A percentile compares a stretch with the other conserved stretches of the same genome.
These are phyloP conservation scores for Taphrorychus bicolor DNA, from an alignment of 2,888 invertebrate species.

Conservation along the genomic window DNA sequence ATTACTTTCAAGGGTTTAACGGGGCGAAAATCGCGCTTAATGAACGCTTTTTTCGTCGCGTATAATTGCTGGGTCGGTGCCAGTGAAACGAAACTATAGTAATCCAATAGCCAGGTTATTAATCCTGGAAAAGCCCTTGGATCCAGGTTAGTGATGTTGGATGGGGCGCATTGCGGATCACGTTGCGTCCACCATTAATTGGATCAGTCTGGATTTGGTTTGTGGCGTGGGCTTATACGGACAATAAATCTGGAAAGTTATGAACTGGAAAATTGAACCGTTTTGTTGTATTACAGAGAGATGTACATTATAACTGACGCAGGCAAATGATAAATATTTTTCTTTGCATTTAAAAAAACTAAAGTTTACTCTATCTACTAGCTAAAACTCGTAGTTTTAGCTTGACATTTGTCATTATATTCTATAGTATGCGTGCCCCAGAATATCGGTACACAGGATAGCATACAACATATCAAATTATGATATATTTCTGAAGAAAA, in stretches of 20 bases:
- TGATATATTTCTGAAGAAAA: no score
- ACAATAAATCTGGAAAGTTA: constrained; percentile 6
- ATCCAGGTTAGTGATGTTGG: constrained; percentile 4
- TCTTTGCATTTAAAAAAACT: no score
- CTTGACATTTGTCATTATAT: no score
- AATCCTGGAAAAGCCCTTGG: constrained; percentile 7
- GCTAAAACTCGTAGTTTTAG: no score
- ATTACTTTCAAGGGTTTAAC: constrained; percentile 19
- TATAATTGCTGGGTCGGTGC: not conserved
- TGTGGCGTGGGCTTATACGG: not conserved
- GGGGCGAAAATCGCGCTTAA: constrained; percentile 4
- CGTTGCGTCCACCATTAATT: constrained; percentile 10
- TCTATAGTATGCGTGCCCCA: no score
- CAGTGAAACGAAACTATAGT: constrained; percentile 4
- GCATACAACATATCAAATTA: no score
- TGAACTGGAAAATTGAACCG: constrained; percentile 3
- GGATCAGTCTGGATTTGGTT: constrained; percentile 3
- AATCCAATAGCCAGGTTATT: constrained; percentile 8
- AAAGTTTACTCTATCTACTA: no score
- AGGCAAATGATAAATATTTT: no score
- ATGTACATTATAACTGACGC: no score
- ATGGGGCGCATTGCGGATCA: constrained; percentile 11
- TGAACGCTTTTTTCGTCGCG: constrained; percentile 6
- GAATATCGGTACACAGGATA: no score
- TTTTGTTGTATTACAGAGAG: not conserved